A percentile compares a stretch with the other conserved stretches of the same genome.
phyloP scores from a whole-genome alignment of 2,113 vertebrate species.

The Poicephalus meyeri region DNA sequence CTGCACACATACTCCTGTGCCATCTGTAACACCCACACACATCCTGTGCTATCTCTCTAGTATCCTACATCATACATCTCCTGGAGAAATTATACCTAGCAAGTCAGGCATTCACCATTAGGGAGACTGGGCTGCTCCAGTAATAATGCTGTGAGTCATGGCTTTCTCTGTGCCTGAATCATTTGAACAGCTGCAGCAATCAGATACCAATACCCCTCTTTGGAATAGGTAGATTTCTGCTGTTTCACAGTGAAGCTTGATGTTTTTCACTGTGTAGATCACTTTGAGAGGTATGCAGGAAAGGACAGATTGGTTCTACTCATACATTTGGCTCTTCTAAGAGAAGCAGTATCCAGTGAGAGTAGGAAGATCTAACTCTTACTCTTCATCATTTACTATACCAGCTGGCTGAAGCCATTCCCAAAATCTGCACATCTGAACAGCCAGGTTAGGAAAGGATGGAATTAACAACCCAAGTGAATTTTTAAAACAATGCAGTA shows the following conservation, averaged over 20 bases:
- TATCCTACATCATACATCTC: background rate
- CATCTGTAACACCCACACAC: constrained; percentile 37
- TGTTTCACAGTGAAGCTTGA: background rate
- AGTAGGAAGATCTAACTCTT: background rate
- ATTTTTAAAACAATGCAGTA: background rate
- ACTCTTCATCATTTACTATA: background rate
- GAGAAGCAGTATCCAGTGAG: background rate
- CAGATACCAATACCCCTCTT: background rate
- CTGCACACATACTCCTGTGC: background rate
- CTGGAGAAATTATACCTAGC: background rate
- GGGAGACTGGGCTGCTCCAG: background rate
- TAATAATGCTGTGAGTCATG: background rate
- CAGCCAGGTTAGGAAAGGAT: background rate
- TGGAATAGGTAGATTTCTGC: background rate
- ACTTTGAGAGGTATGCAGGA: background rate
- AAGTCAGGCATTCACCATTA: background rate
- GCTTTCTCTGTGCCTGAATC: background rate
- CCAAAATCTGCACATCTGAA: background rate
- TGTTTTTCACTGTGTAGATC: background rate
- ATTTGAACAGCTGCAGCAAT: constrained; percentile 1
- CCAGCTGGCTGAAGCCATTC: background rate
- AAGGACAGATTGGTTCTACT: background rate
- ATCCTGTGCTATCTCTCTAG: background rate
- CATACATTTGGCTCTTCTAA: background rate
- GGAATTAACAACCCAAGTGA: background rate